Percentiles rank a stretch among this genome's conserved stretches.
phyloP scores from a whole-genome alignment of 1,140 invertebrate genomes.

The Drosophila mojavensis region DNA sequence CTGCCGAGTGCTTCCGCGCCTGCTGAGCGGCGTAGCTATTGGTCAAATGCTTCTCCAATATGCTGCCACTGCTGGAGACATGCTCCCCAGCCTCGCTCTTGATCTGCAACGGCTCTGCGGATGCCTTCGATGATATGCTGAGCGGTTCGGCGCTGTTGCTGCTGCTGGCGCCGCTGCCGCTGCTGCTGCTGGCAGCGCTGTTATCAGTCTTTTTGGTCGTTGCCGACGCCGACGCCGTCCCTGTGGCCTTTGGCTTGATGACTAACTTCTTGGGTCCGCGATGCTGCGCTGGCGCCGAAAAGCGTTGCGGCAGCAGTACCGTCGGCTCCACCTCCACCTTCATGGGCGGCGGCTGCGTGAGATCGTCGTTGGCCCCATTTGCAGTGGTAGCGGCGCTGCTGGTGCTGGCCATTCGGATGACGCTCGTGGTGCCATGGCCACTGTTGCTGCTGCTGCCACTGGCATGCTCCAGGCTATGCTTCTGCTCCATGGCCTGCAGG shows the following conservation, averaged over 20 bases:
- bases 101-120: constrained; percentile 59
- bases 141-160: constrained; percentile 36
- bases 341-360: constrained; percentile 60
- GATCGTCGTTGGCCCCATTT: constrained; percentile 56
- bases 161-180: constrained; percentile 40
- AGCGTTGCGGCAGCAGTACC: constrained; percentile 50
- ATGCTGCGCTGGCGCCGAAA: constrained; percentile 54
- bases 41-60: constrained; percentile 74
- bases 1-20: constrained; percentile 60
- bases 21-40: constrained; percentile 33
- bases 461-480: constrained; percentile 54
- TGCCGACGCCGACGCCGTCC: constrained; percentile 23
- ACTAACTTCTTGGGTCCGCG: constrained; percentile 81
- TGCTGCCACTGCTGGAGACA: constrained; percentile 49
- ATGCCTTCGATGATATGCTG: constrained; percentile 68
- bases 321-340: constrained; percentile 68
- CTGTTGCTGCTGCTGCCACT: constrained; percentile 32
- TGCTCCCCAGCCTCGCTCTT: constrained; percentile 59
- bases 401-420: constrained; percentile 79
- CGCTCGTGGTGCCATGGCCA: constrained; percentile 70
- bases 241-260: constrained; percentile 79
- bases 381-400: constrained; percentile 38
- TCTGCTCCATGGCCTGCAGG: constrained; percentile 40
- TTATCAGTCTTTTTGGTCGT: constrained; percentile 70
- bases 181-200: constrained; percentile 44